These are phyloP conservation scores for Hylia prasina DNA, from an alignment of 2,113 vertebrate species.

Conservation along the genomic window DNA sequence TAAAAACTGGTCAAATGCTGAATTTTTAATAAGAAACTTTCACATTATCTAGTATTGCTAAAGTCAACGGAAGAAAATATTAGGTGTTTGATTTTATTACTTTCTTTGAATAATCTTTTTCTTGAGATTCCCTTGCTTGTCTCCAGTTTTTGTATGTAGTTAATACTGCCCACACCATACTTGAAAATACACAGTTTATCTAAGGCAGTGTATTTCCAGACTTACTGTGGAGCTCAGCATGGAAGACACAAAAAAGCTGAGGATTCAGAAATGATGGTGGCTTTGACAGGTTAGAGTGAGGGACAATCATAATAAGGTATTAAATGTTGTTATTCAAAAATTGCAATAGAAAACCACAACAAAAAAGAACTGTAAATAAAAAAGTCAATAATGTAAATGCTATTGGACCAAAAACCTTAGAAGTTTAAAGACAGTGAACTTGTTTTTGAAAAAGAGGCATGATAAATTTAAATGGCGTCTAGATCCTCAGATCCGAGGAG, in stretches of 20 bases:
- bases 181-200: background rate
- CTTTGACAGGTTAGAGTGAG: background rate
- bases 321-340: background rate
- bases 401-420: background rate
- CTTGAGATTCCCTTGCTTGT: background rate
- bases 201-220: background rate
- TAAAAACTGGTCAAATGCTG: background rate
- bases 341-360: background rate
- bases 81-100: background rate
- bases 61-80: background rate
- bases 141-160: background rate
- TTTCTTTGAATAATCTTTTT: background rate
- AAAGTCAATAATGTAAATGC: background rate
- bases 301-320: background rate
- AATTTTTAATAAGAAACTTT: background rate
- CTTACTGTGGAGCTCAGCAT: background rate
- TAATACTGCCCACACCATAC: background rate
- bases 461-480: background rate
- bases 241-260: background rate
- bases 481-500: background rate
- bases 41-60: background rate
- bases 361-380: background rate
- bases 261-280: background rate
- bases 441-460: background rate
- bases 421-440: background rate